Percentiles rank a stretch among this genome's conserved stretches.
Evolutionary conservation across 2,888 invertebrate species (phyloP).

Genomic region (Protophormia terraenovae): DNA sequence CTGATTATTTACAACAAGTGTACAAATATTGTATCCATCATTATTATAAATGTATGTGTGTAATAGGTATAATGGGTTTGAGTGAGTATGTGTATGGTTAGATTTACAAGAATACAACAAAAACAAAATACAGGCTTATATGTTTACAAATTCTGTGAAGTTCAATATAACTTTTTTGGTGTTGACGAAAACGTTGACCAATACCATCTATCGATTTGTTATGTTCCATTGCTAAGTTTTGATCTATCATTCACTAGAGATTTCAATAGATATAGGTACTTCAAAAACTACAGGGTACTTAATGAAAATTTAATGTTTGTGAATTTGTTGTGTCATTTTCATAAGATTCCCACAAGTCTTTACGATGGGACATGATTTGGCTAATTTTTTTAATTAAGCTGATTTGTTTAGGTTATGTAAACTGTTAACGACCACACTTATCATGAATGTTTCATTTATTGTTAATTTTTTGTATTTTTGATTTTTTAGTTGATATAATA

Average conservation of each 20-base stretch:
- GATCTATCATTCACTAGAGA: too few species aligned
- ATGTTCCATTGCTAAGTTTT: too few species aligned
- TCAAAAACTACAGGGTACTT: too few species aligned
- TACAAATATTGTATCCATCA: slow-evolving; percentile 2
- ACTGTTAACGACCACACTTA: slow-evolving; percentile 22
- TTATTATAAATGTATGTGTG: not conserved
- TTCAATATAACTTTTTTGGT: too few species aligned
- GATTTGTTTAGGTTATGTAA: slow-evolving; percentile 31
- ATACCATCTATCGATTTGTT: too few species aligned
- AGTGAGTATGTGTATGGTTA: not conserved
- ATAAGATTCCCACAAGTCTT: slow-evolving; percentile 35
- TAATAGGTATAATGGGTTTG: not conserved
- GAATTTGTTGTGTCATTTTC: slow-evolving; percentile 27
- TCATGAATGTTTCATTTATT: not conserved
- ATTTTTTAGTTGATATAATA: not conserved
- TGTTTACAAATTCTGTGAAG: too few species aligned
- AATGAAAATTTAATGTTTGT: not conserved
- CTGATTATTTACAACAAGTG: slow-evolving; percentile 4
- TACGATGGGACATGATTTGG: slow-evolving; percentile 38
- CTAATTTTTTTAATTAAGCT: slow-evolving; percentile 25
- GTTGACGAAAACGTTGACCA: too few species aligned
- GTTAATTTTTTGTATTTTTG: not conserved
- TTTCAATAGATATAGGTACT: too few species aligned
- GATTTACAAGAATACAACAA: too few species aligned
- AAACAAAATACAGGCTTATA: too few species aligned